Evolutionary conservation across 35 echinoderm and acorn worm species (phyloP), one percentile per base, ranked within the genome.

Genomic region (Lytechinus pictus): DNA sequence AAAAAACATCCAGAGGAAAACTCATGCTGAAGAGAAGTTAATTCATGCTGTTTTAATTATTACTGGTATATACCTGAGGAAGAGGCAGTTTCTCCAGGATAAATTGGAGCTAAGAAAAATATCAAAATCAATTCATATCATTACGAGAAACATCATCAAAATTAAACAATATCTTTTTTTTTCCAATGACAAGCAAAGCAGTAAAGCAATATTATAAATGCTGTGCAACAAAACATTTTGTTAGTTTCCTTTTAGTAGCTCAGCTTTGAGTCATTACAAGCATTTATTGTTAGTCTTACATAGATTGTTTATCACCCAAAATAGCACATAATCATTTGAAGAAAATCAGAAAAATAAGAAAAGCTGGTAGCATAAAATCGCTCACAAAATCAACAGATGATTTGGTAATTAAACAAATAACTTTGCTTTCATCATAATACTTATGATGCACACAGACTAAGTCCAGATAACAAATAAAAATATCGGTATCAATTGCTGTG

Each of bases 81-180:
- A 52, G 29, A 90, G 88, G 88, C 11, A 52, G 88, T 52, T 44
- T 90, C 88, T 90, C 52, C 9, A 90, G 28, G 11, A 24, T 0
- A n/a, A 54, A 51, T 90, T 90, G 10, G 52, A 90, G 88, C 88
- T 90, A 29, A 54, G 66, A 79, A 79, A 79, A 79, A 79, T 79
- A 16, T 71, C 11, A 9, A 57, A 57, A 57, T 9, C 8, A 57
- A 13, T 71, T 71, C 24, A 21, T 71, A 2, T 24, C 66, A 79
- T 79, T 24, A 24, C 66, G 21, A 79, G 19, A 5, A n/a, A n/a
- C 6, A 79, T 1, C 16, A 71, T 13, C 19, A 71, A 71, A 66
- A 66, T 12, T 66, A 66, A 71, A 16, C 12, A 11, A 66, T 16
- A 19, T 66, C 21, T 66, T 11, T 5, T 19, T 3, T 71, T 24